A percentile compares a stretch with the other conserved stretches of the same genome.
Evolutionary conservation across 2,888 invertebrate genomes (phyloP).

Genomic region (Hylaea fasciaria): DNA sequence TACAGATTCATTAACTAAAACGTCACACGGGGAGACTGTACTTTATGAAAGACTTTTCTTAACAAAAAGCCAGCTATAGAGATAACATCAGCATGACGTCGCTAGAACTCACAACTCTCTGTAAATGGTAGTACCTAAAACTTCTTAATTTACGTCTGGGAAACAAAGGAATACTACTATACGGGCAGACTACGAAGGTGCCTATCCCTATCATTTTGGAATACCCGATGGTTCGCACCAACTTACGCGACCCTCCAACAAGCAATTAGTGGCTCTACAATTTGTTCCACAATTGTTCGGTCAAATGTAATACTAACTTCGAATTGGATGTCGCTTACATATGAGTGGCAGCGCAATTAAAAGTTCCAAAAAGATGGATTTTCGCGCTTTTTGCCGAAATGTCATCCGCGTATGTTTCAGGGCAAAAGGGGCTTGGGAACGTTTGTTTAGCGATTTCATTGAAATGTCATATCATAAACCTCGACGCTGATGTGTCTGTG

Average conservation of each 20-base stretch:
- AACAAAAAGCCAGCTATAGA: no score
- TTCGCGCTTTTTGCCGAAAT: constrained; percentile 1
- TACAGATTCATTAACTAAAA: no score
- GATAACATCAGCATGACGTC: no score
- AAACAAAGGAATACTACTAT: no score
- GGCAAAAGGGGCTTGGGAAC: background rate
- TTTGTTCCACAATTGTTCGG: constrained; percentile 1
- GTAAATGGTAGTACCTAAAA: no score
- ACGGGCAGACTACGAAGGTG: no score
- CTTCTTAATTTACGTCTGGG: no score
- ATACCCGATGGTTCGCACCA: background rate
- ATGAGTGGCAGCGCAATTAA: constrained; percentile 22
- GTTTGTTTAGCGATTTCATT: background rate
- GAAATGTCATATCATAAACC: constrained; percentile 6
- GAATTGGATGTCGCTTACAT: constrained; percentile 23
- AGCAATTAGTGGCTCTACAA: constrained; percentile 18
- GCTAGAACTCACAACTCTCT: no score
- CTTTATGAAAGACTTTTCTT: no score
- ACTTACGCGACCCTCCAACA: background rate
- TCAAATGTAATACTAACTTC: constrained; percentile 18
- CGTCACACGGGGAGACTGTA: no score
- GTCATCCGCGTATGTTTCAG: background rate
- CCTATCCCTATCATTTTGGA: no score
- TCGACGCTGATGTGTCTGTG: no score
- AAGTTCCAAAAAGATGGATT: constrained; percentile 15